These are phyloP conservation scores for Mactromeris polynyma DNA, from an alignment of 2,888 invertebrate species.

Conservation along the genomic window DNA sequence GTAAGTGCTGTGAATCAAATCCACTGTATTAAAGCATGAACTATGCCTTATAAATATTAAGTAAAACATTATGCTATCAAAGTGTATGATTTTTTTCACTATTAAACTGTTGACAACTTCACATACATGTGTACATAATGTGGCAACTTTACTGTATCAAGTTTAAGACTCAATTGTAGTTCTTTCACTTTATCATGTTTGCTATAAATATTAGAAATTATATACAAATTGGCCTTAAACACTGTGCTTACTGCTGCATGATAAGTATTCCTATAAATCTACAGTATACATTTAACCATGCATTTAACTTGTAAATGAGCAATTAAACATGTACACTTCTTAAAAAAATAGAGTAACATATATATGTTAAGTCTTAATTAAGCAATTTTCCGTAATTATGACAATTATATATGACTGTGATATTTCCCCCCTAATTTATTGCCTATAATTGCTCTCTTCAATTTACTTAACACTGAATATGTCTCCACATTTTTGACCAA, in stretches of 20 bases:
- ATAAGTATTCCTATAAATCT: not conserved
- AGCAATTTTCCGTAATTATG: not conserved
- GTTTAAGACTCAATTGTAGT: too few relatives aligned
- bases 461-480: slow-evolving; percentile 13
- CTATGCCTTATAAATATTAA: too few relatives aligned
- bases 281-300: not conserved
- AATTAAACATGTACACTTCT: not conserved
- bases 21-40: too few relatives aligned
- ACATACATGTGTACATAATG: too few relatives aligned
- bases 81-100: too few relatives aligned
- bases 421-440: not conserved
- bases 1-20: too few relatives aligned
- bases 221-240: not conserved
- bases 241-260: not conserved
- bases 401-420: not conserved
- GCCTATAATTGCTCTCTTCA: not conserved
- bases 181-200: too few relatives aligned
- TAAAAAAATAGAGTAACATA: not conserved
- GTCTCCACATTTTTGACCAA: slow-evolving; percentile 36
- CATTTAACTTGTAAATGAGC: not conserved
- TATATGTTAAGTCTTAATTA: not conserved
- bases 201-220: too few relatives aligned
- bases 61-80: too few relatives aligned
- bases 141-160: too few relatives aligned
- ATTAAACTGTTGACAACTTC: too few relatives aligned